These are phyloP conservation scores for Smutsia temminckii DNA, from an alignment of 2,797 vertebrate genomes.

Conservation along the genomic window DNA sequence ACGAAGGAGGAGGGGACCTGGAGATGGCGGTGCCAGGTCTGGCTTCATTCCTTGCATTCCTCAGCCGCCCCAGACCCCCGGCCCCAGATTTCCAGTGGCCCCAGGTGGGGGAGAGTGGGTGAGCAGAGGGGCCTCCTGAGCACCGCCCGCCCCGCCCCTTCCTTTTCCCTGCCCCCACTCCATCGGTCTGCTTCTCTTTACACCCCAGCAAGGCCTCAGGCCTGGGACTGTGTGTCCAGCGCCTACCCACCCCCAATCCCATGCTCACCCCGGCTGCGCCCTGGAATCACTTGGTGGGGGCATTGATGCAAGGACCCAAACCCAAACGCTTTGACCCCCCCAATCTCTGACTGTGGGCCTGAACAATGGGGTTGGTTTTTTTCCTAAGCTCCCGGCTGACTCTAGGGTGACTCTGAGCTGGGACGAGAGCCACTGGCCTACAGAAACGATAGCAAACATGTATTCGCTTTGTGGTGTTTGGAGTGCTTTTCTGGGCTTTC, in stretches of 20 bases:
- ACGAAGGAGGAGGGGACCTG: background rate
- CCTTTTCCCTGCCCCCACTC: background rate
- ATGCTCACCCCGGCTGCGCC: background rate
- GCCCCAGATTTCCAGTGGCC: slow-evolving; percentile 32
- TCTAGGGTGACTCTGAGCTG: background rate
- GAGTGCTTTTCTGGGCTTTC: background rate
- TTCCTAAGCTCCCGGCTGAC: background rate
- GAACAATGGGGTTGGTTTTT: background rate
- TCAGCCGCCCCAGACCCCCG: slow-evolving; percentile 47
- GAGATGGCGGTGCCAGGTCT: slow-evolving; percentile 66
- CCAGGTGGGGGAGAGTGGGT: slow-evolving; percentile 29
- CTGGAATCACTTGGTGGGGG: too few species aligned
- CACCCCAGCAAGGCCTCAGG: background rate
- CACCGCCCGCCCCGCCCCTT: background rate
- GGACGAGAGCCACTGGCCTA: background rate
- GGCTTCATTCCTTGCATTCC: slow-evolving; percentile 79
- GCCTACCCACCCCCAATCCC: too few species aligned
- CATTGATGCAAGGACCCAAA: background rate
- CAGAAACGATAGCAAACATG: background rate
- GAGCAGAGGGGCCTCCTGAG: background rate
- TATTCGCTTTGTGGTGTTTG: background rate
- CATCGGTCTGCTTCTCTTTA: background rate
- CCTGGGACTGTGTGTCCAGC: background rate
- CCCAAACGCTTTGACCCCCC: background rate
- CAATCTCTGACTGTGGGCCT: background rate